phyloP scores from a whole-genome alignment of 2,797 vertebrate species.

The Danio choprae region DNA sequence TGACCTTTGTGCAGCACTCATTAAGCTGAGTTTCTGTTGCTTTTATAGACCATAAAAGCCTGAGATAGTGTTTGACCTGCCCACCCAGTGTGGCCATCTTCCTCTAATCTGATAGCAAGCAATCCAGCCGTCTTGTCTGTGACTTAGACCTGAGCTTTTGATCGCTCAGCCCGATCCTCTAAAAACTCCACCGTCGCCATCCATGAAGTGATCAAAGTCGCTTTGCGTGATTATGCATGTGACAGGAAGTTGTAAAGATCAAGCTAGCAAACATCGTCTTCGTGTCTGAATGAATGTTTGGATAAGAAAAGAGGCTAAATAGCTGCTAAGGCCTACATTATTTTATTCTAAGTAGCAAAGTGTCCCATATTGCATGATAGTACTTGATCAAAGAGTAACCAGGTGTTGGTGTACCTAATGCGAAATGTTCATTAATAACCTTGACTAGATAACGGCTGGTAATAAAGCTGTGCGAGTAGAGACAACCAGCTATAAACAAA shows the following conservation, averaged over 20 bases:
- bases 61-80: slow-evolving; percentile 39
- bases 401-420: neutral
- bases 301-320: neutral
- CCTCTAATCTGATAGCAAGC: slow-evolving; percentile 36
- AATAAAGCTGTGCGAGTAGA: neutral
- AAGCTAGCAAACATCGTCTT: neutral
- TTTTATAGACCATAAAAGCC: slow-evolving; percentile 50
- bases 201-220: slow-evolving; percentile 31
- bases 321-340: no score
- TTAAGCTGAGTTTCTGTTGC: slow-evolving; percentile 28
- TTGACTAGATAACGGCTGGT: slow-evolving; percentile 5
- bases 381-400: neutral
- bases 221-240: neutral
- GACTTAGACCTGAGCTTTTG: slow-evolving; percentile 39
- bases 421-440: neutral
- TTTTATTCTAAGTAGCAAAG: no score
- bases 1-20: slow-evolving; percentile 39
- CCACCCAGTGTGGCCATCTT: neutral
- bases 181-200: neutral
- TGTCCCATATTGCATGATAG: neutral
- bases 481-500: slow-evolving; percentile 9
- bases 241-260: neutral
- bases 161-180: slow-evolving; percentile 37
- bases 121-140: slow-evolving; percentile 23
- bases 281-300: neutral